Base-by-base conservation (phyloP, 2,888 invertebrate species). In the Rutpela maculata region DNA sequence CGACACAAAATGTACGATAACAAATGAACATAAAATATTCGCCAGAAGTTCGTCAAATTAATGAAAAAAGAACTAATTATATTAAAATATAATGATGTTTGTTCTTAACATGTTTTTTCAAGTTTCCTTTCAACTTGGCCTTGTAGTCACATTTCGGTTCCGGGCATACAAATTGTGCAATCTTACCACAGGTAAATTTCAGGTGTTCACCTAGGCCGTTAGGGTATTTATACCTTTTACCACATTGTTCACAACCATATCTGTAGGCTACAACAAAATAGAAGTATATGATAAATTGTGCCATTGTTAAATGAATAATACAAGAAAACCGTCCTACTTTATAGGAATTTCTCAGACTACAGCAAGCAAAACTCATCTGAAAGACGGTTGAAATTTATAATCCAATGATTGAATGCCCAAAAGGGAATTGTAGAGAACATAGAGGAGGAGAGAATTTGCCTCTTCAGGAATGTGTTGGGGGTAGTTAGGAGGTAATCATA, bases 91-190 rank as follows among this genome's bases (percentile, higher is more conserved):
- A 10, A 31, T 10, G 31, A 38, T 63, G 63, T 38, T 38, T 63
- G 9, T 35, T 38, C 17, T 10, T 6, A 11, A 63, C n/a, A 11
- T 63, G 83, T 19, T 77, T 77, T 35, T 78, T 79, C 57, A 81
- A 35, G 19, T 80, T 78, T n/a, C 75, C 75, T 55, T 82, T 82
- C 5, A 80, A 69, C 70, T 80, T 82, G 10, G 81, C 78, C 71
- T 76, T 83, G 68, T 80, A 79, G 11, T 55, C 22, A 73, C 85
- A 85, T 6, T 66, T 67, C n/a, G 74, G 11, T 12, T 78, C 22
- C 6, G 81, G 76, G 55, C 85, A 85, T 17, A 18, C 7, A 75
- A 85, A 85, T 60, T 81, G 62, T 11, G 75, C 67, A 4, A 18
- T 26, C 63, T 75, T 75, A 6, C 75, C 75, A 70, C 75, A 81